These are phyloP conservation scores for Trissolcus japonicus DNA, from an alignment of 2,888 invertebrate genomes.

Conservation along the genomic window DNA sequence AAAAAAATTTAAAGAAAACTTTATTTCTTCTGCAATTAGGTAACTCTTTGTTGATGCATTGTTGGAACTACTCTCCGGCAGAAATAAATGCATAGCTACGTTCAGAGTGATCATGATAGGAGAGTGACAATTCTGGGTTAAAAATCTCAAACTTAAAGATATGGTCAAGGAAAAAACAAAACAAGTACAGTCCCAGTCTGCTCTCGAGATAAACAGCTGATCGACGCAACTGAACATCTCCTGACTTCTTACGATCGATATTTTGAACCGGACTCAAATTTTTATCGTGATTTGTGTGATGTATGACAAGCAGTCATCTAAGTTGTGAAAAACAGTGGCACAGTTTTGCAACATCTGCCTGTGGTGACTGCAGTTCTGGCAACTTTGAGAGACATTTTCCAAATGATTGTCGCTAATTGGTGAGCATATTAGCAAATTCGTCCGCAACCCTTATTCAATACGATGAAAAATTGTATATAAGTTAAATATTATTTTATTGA, in stretches of 20 bases:
- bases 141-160: background rate
- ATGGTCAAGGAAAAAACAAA: slow-evolving; percentile 4
- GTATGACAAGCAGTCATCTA: background rate
- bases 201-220: slow-evolving; percentile 29
- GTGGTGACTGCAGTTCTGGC: slow-evolving; percentile 24
- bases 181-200: slow-evolving; percentile 4
- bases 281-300: slow-evolving; percentile 4
- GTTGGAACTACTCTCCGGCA: too few relatives aligned
- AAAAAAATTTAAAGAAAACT: too few relatives aligned
- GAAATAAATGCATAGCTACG: too few relatives aligned
- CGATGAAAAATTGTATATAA: too few relatives aligned
- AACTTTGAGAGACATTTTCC: slow-evolving; percentile 35
- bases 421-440: slow-evolving; percentile 12
- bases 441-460: background rate
- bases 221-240: slow-evolving; percentile 20
- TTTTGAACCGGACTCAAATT: too few relatives aligned
- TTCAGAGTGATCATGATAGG: too few relatives aligned
- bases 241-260: too few relatives aligned
- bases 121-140: too few relatives aligned
- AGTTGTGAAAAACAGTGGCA: background rate
- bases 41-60: too few relatives aligned
- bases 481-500: too few relatives aligned
- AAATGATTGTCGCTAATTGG: slow-evolving; percentile 35
- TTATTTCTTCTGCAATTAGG: too few relatives aligned
- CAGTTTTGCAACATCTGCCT: slow-evolving; percentile 19